phyloP scores from a whole-genome alignment of 2,888 invertebrate genomes.

The Bruchidius siliquastri region DNA sequence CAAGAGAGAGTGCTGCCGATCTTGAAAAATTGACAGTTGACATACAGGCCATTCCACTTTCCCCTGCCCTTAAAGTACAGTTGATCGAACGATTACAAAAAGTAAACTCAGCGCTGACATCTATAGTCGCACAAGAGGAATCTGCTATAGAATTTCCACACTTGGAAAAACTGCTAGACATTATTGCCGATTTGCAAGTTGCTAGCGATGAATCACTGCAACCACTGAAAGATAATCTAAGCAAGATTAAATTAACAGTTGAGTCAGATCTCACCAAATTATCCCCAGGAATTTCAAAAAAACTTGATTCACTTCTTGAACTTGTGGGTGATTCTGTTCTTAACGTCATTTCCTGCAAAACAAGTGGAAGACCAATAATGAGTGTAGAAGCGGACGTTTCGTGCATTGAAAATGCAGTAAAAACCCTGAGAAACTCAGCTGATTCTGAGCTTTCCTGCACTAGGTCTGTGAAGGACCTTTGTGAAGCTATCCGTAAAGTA shows the following conservation, averaged over 20 bases:
- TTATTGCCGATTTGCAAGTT: neutral
- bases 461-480: neutral
- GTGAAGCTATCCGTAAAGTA: neutral
- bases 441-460: neutral
- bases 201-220: neutral
- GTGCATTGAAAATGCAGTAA: neutral
- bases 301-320: neutral
- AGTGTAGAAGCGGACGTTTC: neutral
- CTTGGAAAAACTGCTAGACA: neutral
- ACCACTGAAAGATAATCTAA: neutral
- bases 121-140: neutral
- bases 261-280: neutral
- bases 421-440: neutral
- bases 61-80: neutral
- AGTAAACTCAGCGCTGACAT: neutral
- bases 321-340: neutral
- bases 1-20: neutral
- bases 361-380: neutral
- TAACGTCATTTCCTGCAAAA: neutral
- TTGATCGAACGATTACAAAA: neutral
- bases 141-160: neutral
- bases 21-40: neutral
- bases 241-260: neutral
- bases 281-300: neutral
- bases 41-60: neutral